Percentiles rank a stretch among this genome's conserved stretches.
These are phyloP conservation scores for Itoplectis maculator DNA, from an alignment of 2,888 invertebrate genomes.

Conservation along the genomic window DNA sequence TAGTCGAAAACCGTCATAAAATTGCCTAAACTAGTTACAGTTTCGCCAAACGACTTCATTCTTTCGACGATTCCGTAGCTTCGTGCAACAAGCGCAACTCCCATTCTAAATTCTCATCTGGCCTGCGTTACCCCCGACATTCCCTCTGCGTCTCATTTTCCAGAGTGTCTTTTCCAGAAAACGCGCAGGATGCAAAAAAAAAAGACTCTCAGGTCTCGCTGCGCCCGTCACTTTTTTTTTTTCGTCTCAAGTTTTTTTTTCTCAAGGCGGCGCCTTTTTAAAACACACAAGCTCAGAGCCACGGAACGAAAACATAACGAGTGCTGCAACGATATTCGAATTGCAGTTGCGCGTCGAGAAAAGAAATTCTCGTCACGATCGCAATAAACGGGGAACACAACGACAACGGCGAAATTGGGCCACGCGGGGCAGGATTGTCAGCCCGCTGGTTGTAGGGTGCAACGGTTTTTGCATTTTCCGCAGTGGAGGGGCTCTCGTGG, in stretches of 20 bases:
- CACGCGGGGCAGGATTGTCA: constrained; percentile 51
- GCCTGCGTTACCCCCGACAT: background rate
- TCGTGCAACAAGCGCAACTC: background rate
- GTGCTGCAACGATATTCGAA: background rate
- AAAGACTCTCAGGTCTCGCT: constrained; percentile 4
- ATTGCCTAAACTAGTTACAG: too few relatives aligned
- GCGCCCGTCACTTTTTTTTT: constrained; percentile 24
- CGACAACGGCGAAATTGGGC: constrained; percentile 76
- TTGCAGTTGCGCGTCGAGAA: constrained; percentile 25
- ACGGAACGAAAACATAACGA: background rate
- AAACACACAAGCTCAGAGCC: background rate
- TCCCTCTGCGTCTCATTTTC: constrained; percentile 6
- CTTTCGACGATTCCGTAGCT: background rate
- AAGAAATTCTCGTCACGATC: constrained; percentile 60
- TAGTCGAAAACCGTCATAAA: too few relatives aligned
- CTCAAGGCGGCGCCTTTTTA: background rate
- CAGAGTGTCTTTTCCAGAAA: constrained; percentile 11
- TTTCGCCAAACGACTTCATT: too few relatives aligned
- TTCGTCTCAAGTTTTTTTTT: constrained; percentile 10
- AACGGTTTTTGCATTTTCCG: constrained; percentile 74
- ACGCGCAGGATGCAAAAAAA: constrained; percentile 12
- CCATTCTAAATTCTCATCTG: background rate
- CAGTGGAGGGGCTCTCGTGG: constrained; percentile 1
- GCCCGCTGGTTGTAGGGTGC: constrained; percentile 73
- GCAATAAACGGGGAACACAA: constrained; percentile 63